phyloP scores from a whole-genome alignment of 2,888 invertebrate genomes.

The Aphidoletes aphidimyza region DNA sequence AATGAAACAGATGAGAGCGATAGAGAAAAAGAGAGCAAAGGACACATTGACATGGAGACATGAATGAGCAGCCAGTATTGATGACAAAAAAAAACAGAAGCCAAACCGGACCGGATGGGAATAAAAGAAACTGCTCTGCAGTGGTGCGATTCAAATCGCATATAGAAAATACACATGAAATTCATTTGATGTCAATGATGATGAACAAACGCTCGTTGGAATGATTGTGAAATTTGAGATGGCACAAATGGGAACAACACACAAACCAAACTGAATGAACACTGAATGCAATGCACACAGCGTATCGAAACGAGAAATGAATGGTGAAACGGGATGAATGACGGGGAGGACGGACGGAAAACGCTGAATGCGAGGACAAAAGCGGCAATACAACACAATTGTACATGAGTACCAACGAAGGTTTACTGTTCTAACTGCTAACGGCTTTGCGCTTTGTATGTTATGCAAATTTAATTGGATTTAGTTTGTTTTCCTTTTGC shows the following conservation, averaged over 20 bases:
- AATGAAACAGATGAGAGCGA: neutral
- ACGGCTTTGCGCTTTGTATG: conserved; percentile 36
- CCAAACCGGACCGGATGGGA: neutral
- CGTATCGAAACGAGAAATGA: neutral
- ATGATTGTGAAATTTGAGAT: conserved; percentile 16
- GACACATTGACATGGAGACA: neutral
- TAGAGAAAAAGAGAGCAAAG: neutral
- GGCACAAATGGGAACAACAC: neutral
- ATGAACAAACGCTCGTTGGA: conserved; percentile 3
- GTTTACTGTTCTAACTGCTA: neutral
- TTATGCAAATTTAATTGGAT: conserved; percentile 49
- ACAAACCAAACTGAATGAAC: neutral
- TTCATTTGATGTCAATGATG: conserved; percentile 4
- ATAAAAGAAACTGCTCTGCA: conserved; percentile 41
- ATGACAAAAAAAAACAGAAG: too few species aligned
- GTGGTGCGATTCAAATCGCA: conserved; percentile 1
- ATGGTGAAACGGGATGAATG: neutral
- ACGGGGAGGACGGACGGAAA: neutral
- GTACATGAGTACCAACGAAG: neutral
- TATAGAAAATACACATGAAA: conserved; percentile 28
- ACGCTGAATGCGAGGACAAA: neutral
- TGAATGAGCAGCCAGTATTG: too few species aligned
- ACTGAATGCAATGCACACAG: neutral
- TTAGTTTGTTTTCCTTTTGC: conserved; percentile 37
- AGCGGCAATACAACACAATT: neutral